Base-by-base conservation (phyloP, 2,113 vertebrate species). In the Amphiprion ocellaris region DNA sequence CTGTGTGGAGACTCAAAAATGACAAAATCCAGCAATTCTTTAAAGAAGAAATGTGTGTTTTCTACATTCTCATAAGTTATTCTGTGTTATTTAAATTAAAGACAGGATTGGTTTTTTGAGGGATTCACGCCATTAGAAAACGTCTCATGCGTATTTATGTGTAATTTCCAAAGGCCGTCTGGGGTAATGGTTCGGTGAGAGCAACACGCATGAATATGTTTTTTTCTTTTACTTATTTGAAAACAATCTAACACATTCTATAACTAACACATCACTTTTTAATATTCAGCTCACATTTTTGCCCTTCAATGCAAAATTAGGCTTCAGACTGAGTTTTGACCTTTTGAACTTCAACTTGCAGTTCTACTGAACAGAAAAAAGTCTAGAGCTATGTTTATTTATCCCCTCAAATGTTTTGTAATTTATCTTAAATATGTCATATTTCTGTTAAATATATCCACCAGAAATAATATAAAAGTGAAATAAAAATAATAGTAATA, bases 1-100 rank as follows among this genome's bases (percentile, higher is more conserved):
- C 24, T 78, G 80, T 83, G 70, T 69, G 74, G 10, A 37, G n/a
- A 41, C 39, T 63, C 62, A 33, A 50, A 79, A 55, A 79, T 58
- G 53, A 54, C 44, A 80, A 79, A 82, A 56, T 47, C 3, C 39
- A 56, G 24, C 7, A 79, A 61, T 67, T 10, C 15, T 85, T 81
- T 61, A 19, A 54, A 58, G n/a, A 67, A 60, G 16, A 12, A 49
- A 17, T 16, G 4, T 54, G 17, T 37, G 6, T 53, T 33, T 79
- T n/a, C 23, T 14, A 44, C 4, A 37, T 9, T 37, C 33, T 37
- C 33, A 37, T 37, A 6, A 44, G 41, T 15, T 15, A 44, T 10
- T n/a, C 1, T 52, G 16, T 2, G 19, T 0, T n/a, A 3, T 9
- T 46, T 14, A n/a, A 3, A 11, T 21, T 14, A 33, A 69, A 21